Percentiles rank a stretch among this genome's conserved stretches.
These are phyloP conservation scores for Nephila pilipes DNA, from an alignment of 1,140 invertebrate species.

Conservation along the genomic window DNA sequence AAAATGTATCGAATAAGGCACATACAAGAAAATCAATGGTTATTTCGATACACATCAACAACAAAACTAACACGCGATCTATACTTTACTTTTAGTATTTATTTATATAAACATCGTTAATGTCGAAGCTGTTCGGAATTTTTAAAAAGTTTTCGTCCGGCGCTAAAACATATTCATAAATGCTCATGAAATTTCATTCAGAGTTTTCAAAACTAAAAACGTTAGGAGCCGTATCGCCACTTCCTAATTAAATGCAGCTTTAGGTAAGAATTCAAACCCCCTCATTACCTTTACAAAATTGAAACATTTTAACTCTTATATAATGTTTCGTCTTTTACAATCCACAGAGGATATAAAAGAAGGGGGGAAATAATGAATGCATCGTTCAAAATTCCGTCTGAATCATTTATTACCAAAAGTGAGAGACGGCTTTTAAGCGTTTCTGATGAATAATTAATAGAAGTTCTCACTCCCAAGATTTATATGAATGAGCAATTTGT, in stretches of 20 bases:
- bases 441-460: slow-evolving; percentile 45
- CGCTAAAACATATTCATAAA: no score
- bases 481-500: slow-evolving; percentile 32
- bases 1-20: no score
- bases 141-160: no score
- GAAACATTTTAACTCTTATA: background rate
- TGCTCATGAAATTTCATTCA: background rate
- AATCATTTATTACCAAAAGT: slow-evolving; percentile 6
- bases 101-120: no score
- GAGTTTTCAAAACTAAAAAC: background rate
- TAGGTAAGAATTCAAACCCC: no score
- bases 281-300: background rate
- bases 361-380: background rate
- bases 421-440: slow-evolving; percentile 40
- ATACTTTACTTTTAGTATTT: no score
- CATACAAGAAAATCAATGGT: no score
- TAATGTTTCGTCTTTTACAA: background rate
- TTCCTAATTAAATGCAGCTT: slow-evolving; percentile 23
- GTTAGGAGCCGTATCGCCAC: background rate
- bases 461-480: background rate
- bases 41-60: no score
- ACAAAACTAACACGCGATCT: no score
- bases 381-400: slow-evolving; percentile 28
- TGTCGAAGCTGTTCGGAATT: no score
- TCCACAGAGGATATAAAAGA: background rate